A percentile compares a stretch with the other conserved stretches of the same genome.
Conservation (phyloP, 1,140 invertebrate species). For the Aphidius gifuensis region DNA sequence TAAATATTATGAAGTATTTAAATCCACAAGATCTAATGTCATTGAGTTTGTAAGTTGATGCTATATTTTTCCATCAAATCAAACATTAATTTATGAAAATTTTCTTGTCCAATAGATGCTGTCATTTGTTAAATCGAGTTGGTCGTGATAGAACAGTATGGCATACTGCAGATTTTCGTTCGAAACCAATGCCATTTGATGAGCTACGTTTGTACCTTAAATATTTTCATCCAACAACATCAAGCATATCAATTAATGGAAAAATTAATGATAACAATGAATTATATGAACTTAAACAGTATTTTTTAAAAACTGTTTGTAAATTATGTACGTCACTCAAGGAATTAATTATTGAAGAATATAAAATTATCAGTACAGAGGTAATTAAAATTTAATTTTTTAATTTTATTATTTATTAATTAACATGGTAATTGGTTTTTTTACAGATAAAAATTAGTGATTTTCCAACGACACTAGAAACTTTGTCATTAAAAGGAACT, state of each 20-base stretch:
- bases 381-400: constrained; percentile 35
- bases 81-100: too few relatives aligned
- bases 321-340: constrained; percentile 43
- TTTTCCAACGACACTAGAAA: constrained; percentile 59
- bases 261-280: constrained; percentile 23
- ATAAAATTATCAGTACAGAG: constrained; percentile 51
- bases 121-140: constrained; percentile 50
- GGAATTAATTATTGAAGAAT: constrained; percentile 55
- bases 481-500: constrained; percentile 58
- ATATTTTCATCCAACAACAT: constrained; percentile 51
- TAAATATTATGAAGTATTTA: constrained; percentile 56
- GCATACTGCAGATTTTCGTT: constrained; percentile 54
- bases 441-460: constrained; percentile 54
- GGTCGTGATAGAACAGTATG: constrained; percentile 56
- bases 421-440: constrained; percentile 12
- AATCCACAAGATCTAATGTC: constrained; percentile 52
- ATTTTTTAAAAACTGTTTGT: constrained; percentile 40
- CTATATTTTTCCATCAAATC: neutral
- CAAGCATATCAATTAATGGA: constrained; percentile 49
- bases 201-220: constrained; percentile 51
- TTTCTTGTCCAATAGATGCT: constrained; percentile 38
- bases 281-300: constrained; percentile 26
- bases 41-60: constrained; percentile 51
- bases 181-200: constrained; percentile 39
- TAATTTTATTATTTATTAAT: constrained; percentile 17